Percentiles rank a stretch among this genome's conserved stretches.
Evolutionary conservation across 1,140 invertebrate species (phyloP).

Genomic region (Anadara kagoshimensis): DNA sequence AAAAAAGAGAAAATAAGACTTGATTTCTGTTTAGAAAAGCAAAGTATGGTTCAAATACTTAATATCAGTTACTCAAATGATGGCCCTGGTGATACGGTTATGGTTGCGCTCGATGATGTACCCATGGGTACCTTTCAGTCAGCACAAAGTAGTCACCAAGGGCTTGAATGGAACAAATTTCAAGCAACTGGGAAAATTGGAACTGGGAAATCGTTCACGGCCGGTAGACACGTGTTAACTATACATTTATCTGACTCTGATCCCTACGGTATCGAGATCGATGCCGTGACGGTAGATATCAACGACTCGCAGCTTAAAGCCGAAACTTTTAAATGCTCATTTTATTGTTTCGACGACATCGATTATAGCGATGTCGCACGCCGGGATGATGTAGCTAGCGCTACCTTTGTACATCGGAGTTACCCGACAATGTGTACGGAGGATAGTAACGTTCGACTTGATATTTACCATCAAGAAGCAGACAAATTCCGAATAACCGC

Average conservation of each 20-base stretch:
- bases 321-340: not conserved
- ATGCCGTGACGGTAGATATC: not conserved
- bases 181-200: not conserved
- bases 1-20: not conserved
- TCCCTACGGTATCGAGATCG: not conserved
- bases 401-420: conserved; percentile 30
- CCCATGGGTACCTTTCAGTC: conserved; percentile 1
- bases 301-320: not conserved
- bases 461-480: conserved; percentile 32
- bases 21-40: conserved; percentile 11
- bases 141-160: not conserved
- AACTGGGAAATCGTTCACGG: not conserved
- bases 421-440: conserved; percentile 47
- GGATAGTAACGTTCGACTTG: conserved; percentile 50
- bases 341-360: conserved; percentile 10
- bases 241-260: not conserved
- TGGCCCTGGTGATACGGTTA: not conserved
- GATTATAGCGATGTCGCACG: not conserved
- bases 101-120: not conserved
- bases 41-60: not conserved
- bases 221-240: conserved; percentile 5
- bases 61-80: conserved; percentile 6
- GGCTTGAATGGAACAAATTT: not conserved
- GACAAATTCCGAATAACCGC: conserved; percentile 40
- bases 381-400: not conserved